Percentiles rank a stretch among this genome's conserved stretches.
phyloP scores from a whole-genome alignment of 37 sponge, comb jelly and placozoan genomes.

The Cliona cf. orientalis region DNA sequence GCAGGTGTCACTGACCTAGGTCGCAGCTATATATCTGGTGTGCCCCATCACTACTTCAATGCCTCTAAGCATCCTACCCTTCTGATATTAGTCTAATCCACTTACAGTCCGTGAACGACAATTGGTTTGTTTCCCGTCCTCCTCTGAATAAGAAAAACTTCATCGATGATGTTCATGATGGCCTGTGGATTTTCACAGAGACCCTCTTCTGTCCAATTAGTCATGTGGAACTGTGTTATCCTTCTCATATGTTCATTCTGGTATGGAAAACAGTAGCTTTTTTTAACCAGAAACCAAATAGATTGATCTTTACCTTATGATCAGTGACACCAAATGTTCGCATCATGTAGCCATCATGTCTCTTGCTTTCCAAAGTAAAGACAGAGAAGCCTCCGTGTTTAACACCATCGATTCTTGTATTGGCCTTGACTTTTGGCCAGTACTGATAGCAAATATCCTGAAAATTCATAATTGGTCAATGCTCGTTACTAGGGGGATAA shows the following conservation, averaged over 20 bases:
- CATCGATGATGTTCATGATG: constrained; percentile 42
- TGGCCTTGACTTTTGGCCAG: constrained; percentile 21
- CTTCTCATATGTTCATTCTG: constrained; percentile 9
- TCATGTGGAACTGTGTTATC: constrained; percentile 62
- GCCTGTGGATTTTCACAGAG: background rate
- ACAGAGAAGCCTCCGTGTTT: constrained; percentile 25
- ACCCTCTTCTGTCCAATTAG: constrained; percentile 46
- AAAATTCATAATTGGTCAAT: background rate
- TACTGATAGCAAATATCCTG: constrained; percentile 61
- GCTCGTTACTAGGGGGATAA: no score
- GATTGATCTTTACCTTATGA: constrained; percentile 17
- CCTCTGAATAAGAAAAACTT: constrained; percentile 52
- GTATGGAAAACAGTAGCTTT: background rate
- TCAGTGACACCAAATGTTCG: constrained; percentile 21
- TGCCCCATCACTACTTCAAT: no score
- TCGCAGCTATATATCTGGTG: no score
- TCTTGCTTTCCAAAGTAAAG: background rate
- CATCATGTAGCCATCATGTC: constrained; percentile 30
- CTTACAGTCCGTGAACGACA: constrained; percentile 57
- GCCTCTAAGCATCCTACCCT: background rate
- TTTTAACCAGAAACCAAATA: background rate
- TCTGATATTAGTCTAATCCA: background rate
- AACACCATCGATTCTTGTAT: constrained; percentile 18
- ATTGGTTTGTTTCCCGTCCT: constrained; percentile 63
- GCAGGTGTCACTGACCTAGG: no score